Conservation (phyloP, 2,888 invertebrate genomes). For the Oligia latruncula region DNA sequence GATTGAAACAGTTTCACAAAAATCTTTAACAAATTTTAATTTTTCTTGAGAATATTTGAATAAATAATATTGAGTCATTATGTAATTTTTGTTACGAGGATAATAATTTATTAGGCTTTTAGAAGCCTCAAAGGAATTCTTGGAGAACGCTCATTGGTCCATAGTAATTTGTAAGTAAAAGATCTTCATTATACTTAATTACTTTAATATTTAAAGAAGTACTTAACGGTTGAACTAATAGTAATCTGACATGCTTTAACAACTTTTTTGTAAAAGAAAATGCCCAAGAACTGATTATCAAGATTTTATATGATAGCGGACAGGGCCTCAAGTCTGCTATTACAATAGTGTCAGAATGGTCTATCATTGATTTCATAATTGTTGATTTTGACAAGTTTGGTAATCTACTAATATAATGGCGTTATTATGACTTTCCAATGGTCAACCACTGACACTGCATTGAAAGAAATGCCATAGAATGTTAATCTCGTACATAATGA, state of each 20-base stretch:
- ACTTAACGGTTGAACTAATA: slow-evolving; percentile 24
- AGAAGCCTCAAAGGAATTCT: slow-evolving; percentile 34
- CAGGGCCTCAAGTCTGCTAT: too few relatives aligned
- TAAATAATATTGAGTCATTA: slow-evolving; percentile 18
- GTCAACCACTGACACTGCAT: too few relatives aligned
- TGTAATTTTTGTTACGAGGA: slow-evolving; percentile 22
- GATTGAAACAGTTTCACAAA: background rate
- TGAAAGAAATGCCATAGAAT: too few relatives aligned
- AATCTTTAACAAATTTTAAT: slow-evolving; percentile 6
- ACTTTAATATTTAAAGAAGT: slow-evolving; percentile 49
- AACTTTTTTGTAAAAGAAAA: slow-evolving; percentile 1
- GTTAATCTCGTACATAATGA: too few relatives aligned
- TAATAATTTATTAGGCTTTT: slow-evolving; percentile 21
- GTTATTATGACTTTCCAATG: too few relatives aligned
- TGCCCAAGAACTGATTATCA: too few relatives aligned
- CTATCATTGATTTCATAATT: too few relatives aligned
- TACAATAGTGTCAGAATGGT: too few relatives aligned
- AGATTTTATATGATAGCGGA: background rate
- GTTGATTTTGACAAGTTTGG: too few relatives aligned
- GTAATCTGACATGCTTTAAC: slow-evolving; percentile 18
- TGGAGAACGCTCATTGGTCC: background rate
- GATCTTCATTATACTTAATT: slow-evolving; percentile 32
- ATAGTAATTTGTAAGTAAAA: slow-evolving; percentile 22
- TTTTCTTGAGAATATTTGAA: slow-evolving; percentile 3
- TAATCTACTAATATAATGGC: too few relatives aligned